These are phyloP conservation scores for Brachionus asplanchnoidis DNA, from an alignment of 1,140 invertebrate genomes.

Conservation along the genomic window DNA sequence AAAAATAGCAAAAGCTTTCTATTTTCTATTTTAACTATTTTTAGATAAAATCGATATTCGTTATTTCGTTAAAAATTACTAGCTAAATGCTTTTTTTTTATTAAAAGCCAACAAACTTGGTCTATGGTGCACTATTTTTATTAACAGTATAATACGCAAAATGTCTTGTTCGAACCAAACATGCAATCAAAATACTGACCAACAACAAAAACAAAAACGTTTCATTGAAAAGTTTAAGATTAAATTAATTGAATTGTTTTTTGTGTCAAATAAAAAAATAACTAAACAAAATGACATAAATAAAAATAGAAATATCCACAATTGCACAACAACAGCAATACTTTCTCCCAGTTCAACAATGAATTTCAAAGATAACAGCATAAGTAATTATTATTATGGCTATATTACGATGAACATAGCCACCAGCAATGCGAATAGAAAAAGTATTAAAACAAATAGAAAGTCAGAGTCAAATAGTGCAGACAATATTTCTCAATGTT, in stretches of 20 bases:
- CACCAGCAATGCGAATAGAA: not conserved
- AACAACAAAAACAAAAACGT: not conserved
- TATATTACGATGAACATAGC: not conserved
- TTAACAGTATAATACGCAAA: not conserved
- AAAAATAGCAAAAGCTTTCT: not conserved
- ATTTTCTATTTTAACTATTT: not conserved
- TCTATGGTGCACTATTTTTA: not conserved
- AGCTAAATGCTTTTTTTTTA: not conserved
- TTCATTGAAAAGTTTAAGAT: slow-evolving; percentile 19
- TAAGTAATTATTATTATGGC: slow-evolving; percentile 31
- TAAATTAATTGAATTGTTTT: slow-evolving; percentile 11
- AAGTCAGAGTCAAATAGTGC: not conserved
- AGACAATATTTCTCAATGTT: not conserved
- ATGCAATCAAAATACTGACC: not conserved
- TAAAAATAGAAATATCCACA: not conserved
- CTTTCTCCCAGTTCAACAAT: not conserved
- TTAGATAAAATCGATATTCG: not conserved
- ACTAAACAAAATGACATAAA: not conserved
- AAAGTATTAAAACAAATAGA: not conserved
- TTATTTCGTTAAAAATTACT: not conserved
- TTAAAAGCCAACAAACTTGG: not conserved
- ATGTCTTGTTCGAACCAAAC: not conserved
- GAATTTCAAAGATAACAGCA: not conserved
- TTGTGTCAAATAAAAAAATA: not conserved
- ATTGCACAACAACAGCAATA: not conserved